Evolutionary conservation across 2,797 vertebrate species (phyloP).

Genomic region (Salmo trutta): DNA sequence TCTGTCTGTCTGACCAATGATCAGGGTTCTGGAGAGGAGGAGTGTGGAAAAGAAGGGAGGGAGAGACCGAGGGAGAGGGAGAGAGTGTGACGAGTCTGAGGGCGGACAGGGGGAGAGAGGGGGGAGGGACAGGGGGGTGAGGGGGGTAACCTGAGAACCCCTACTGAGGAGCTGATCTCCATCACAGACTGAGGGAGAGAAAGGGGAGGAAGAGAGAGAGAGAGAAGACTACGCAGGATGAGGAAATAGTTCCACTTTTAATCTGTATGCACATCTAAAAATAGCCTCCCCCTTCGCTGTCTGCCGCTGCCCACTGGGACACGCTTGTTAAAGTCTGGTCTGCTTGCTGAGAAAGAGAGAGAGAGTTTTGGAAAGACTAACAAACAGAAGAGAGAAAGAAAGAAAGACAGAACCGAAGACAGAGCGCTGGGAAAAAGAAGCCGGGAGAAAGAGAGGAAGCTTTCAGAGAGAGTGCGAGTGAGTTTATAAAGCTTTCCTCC

Average conservation of each 20-base stretch:
- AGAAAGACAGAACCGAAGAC: not conserved
- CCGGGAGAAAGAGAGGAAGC: slow-evolving; percentile 39
- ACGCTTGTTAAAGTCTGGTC: slow-evolving; percentile 76
- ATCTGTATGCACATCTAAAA: slow-evolving; percentile 73
- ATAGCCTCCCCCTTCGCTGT: slow-evolving; percentile 63
- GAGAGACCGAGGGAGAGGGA: slow-evolving; percentile 38
- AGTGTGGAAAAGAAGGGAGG: slow-evolving; percentile 38
- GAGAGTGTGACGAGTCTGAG: slow-evolving; percentile 56
- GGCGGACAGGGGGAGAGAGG: slow-evolving; percentile 42
- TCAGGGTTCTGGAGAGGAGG: slow-evolving; percentile 70
- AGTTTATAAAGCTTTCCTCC: slow-evolving; percentile 34
- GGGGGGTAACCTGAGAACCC: slow-evolving; percentile 67
- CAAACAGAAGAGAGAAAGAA: not conserved
- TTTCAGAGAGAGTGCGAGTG: slow-evolving; percentile 42
- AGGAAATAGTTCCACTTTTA: slow-evolving; percentile 72
- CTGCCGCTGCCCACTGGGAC: slow-evolving; percentile 69
- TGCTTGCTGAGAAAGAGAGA: slow-evolving; percentile 44
- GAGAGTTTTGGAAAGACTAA: slow-evolving; percentile 13
- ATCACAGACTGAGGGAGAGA: slow-evolving; percentile 53
- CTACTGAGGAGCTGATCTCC: slow-evolving; percentile 70
- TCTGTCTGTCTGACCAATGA: slow-evolving; percentile 62
- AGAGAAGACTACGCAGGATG: slow-evolving; percentile 69
- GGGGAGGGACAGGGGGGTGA: slow-evolving; percentile 51
- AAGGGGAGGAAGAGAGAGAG: slow-evolving; percentile 18
- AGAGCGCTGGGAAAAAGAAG: not conserved